Evolutionary conservation across 92 coral and sea anemone genomes (phyloP).

Genomic region (Nematostella vectensis): DNA sequence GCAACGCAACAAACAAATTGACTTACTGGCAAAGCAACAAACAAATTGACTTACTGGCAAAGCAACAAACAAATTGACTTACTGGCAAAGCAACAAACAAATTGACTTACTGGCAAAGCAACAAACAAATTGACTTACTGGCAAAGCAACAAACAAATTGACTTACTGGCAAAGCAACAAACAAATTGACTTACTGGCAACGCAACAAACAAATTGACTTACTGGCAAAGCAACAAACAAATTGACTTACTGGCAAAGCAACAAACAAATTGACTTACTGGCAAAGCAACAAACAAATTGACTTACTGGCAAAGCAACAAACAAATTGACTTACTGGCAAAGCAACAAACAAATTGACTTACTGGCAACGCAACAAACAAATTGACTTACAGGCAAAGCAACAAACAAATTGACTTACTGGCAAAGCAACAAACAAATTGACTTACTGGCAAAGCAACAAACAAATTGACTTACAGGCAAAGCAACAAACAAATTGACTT

Average conservation of each 20-base stretch:
- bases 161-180: slow-evolving; percentile 80
- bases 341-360: slow-evolving; percentile 56
- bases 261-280: slow-evolving; percentile 81
- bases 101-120: slow-evolving; percentile 78
- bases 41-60: slow-evolving; percentile 81
- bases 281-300: slow-evolving; percentile 72
- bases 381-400: slow-evolving; percentile 78
- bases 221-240: slow-evolving; percentile 84
- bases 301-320: slow-evolving; percentile 80
- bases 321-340: slow-evolving; percentile 81
- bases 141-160: slow-evolving; percentile 72
- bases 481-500: slow-evolving; percentile 56
- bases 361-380: slow-evolving; percentile 84
- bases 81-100: slow-evolving; percentile 84
- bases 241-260: slow-evolving; percentile 78
- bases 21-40: slow-evolving; percentile 80
- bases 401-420: slow-evolving; percentile 81
- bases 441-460: slow-evolving; percentile 80
- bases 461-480: slow-evolving; percentile 81
- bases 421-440: slow-evolving; percentile 72
- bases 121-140: slow-evolving; percentile 81
- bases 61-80: slow-evolving; percentile 56
- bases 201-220: slow-evolving; percentile 56
- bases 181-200: slow-evolving; percentile 81
- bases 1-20: slow-evolving; percentile 72